Evolutionary conservation across 2,888 invertebrate genomes (phyloP), one percentile per base, ranked within the genome.

Genomic region (Aphidoletes aphidimyza): DNA sequence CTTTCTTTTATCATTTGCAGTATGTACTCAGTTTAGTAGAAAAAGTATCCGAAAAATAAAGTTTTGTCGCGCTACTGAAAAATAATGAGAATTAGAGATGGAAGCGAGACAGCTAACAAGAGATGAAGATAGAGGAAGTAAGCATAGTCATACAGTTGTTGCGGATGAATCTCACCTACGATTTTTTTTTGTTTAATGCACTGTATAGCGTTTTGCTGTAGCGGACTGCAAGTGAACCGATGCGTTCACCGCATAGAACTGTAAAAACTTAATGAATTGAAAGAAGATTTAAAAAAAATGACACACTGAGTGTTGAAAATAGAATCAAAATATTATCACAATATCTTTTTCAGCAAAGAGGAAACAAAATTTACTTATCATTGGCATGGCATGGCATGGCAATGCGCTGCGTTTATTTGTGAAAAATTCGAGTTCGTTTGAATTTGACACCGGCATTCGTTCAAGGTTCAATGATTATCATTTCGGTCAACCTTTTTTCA

Each of bases 321-420:
- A 30, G 26, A 69, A 69, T 69, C 69, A 30, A 69, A 69, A 69
- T 69, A 69, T 69, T 69, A 69, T 69, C 69, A 30, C 69, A 1
- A 17, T 34, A 69, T n/a, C n/a, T n/a, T n/a, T n/a, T n/a, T n/a
- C n/a, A n/a, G n/a, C n/a, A n/a, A n/a, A n/a, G n/a, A n/a, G n/a
- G n/a, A n/a, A n/a, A n/a, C n/a, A n/a, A n/a, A n/a, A n/a, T n/a
- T n/a, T n/a, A n/a, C n/a, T n/a, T n/a, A n/a, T n/a, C n/a, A n/a
- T n/a, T n/a, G n/a, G n/a, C n/a, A n/a, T n/a, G n/a, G n/a, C n/a
- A n/a, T n/a, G n/a, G n/a, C n/a, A n/a, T n/a, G n/a, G n/a, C n/a
- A n/a, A n/a, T 47, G 47, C 17, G 47, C n/a, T 39, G 39, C 11
- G 39, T 39, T 9, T 47, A 19, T 47, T 5, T 47, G 47, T 47